Conservation (phyloP, 2,113 vertebrate genomes). For the Peucedramus taeniatus region DNA sequence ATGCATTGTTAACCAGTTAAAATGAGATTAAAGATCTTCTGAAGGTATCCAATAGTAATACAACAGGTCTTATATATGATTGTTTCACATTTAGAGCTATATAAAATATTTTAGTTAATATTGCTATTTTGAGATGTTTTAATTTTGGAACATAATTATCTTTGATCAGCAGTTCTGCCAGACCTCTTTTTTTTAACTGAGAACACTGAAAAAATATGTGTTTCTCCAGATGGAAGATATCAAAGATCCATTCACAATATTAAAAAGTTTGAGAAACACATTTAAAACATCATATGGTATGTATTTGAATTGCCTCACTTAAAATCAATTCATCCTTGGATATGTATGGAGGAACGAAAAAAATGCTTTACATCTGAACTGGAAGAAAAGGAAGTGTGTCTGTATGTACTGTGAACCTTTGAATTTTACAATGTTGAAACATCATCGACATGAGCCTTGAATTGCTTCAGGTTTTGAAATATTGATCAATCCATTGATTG, state of each 20-base stretch:
- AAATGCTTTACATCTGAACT: not conserved
- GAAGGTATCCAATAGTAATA: not conserved
- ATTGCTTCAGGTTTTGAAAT: not conserved
- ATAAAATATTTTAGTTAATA: not conserved
- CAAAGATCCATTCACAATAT: not conserved
- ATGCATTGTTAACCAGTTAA: not conserved
- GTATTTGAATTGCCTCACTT: not conserved
- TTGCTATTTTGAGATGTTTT: not conserved
- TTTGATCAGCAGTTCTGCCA: not conserved
- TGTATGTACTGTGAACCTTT: not conserved
- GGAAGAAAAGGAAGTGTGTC: not conserved
- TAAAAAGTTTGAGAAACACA: conserved; percentile 2
- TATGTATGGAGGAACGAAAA: not conserved
- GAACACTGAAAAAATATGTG: not conserved
- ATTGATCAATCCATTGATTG: fast-evolving
- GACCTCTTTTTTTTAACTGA: not conserved
- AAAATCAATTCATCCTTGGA: not conserved
- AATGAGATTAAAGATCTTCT: not conserved
- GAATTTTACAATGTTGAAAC: not conserved
- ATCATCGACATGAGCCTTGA: not conserved
- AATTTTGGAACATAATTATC: not conserved
- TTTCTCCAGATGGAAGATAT: not conserved
- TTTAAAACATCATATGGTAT: not conserved
- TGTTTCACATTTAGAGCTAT: not conserved
- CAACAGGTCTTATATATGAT: not conserved